These are phyloP conservation scores for Callipepla californica DNA, from an alignment of 2,113 vertebrate species.

Conservation along the genomic window DNA sequence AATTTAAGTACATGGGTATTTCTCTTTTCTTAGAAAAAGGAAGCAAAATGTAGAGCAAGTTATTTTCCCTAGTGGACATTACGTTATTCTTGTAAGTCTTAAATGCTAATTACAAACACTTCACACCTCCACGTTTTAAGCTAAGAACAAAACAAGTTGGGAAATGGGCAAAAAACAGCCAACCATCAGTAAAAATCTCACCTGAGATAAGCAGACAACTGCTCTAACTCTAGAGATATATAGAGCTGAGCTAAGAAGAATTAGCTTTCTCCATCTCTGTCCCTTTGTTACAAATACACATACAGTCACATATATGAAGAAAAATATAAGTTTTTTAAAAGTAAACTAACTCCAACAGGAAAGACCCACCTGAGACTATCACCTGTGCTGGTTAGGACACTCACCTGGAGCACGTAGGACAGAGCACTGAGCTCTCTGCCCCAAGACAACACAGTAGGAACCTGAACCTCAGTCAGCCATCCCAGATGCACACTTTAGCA, in stretches of 20 bases:
- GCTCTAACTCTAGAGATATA: not conserved
- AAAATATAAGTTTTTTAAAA: not conserved
- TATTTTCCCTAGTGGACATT: constrained; percentile 17
- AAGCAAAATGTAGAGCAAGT: constrained; percentile 48
- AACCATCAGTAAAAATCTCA: not conserved
- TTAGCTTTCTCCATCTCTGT: not conserved
- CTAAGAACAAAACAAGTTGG: not conserved
- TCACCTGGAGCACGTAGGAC: not conserved
- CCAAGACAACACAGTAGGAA: not conserved
- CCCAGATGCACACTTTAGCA: not conserved
- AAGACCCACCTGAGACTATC: not conserved
- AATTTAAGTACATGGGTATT: constrained; percentile 67
- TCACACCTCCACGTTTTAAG: not conserved
- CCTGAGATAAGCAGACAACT: not conserved
- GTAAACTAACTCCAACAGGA: not conserved
- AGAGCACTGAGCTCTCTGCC: not conserved
- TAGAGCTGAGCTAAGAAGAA: not conserved
- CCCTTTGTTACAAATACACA: not conserved
- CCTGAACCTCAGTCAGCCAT: not conserved
- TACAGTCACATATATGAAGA: not conserved
- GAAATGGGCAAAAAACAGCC: not conserved
- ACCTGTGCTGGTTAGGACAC: not conserved
- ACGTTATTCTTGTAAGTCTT: not conserved
- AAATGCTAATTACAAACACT: not conserved
- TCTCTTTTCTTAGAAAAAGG: constrained; percentile 52